Evolutionary conservation across 1,140 invertebrate species (phyloP).

Genomic region (Drosophila leontia): DNA sequence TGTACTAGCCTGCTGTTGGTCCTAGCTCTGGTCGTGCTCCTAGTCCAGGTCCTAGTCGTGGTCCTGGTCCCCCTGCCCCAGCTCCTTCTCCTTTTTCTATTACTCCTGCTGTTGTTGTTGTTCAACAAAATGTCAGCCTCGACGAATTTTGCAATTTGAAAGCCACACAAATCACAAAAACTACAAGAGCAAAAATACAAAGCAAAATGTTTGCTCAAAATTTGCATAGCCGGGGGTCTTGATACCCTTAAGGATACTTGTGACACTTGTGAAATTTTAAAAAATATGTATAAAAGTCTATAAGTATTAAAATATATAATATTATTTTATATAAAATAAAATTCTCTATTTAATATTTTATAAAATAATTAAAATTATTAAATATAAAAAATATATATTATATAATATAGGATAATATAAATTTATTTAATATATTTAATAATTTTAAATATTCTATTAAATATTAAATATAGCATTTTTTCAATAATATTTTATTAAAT

Average conservation of each 20-base stretch:
- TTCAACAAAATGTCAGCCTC: constrained; percentile 77
- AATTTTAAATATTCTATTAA: too few relatives aligned
- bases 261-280: background rate
- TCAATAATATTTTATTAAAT: too few relatives aligned
- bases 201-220: constrained; percentile 16
- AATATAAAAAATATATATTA: too few relatives aligned
- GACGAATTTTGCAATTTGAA: constrained; percentile 81
- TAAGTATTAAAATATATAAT: too few relatives aligned
- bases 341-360: too few relatives aligned
- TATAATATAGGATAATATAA: too few relatives aligned
- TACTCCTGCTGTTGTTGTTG: constrained; percentile 32
- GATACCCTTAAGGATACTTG: background rate
- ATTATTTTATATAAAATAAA: too few relatives aligned
- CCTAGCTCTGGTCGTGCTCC: background rate
- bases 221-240: background rate
- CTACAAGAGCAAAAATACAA: constrained; percentile 20
- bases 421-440: too few relatives aligned
- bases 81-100: background rate
- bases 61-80: background rate
- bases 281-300: background rate
- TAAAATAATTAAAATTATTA: too few relatives aligned
- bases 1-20: background rate
- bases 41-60: background rate
- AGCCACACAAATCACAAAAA: constrained; percentile 79
- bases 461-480: too few relatives aligned